A percentile compares a stretch with the other conserved stretches of the same genome.
Evolutionary conservation across 2,797 vertebrate species (phyloP).

Genomic region (Eulemur mongoz): DNA sequence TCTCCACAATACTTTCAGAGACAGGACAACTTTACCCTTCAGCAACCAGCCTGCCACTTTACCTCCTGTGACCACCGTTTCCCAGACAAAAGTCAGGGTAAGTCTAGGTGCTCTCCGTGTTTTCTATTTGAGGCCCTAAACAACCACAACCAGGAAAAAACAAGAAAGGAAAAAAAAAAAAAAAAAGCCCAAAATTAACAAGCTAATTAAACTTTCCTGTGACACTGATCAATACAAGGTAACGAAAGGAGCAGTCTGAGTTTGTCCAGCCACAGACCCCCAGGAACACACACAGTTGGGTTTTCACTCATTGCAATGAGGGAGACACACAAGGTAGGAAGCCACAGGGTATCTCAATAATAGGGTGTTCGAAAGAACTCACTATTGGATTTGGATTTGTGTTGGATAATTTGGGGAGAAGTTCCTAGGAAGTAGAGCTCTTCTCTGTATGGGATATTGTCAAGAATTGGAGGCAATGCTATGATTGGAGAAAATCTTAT

Average conservation of each 20-base stretch:
- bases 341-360: background rate
- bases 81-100: background rate
- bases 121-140: background rate
- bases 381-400: background rate
- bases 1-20: background rate
- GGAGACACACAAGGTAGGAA: fast-evolving
- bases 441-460: background rate
- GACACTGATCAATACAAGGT: background rate
- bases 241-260: background rate
- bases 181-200: background rate
- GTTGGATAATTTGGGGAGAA: background rate
- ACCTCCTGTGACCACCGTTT: background rate
- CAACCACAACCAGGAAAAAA: background rate
- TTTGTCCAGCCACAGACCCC: background rate
- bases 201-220: background rate
- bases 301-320: background rate
- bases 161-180: background rate
- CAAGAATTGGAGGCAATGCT: background rate
- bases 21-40: background rate
- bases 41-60: background rate
- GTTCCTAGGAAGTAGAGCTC: background rate
- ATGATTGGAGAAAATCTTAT: background rate
- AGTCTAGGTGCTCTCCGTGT: background rate
- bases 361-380: background rate
- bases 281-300: background rate